A percentile compares a stretch with the other conserved stretches of the same genome.
Conservation (phyloP, 1,140 invertebrate genomes). For the Drosophila azteca region DNA sequence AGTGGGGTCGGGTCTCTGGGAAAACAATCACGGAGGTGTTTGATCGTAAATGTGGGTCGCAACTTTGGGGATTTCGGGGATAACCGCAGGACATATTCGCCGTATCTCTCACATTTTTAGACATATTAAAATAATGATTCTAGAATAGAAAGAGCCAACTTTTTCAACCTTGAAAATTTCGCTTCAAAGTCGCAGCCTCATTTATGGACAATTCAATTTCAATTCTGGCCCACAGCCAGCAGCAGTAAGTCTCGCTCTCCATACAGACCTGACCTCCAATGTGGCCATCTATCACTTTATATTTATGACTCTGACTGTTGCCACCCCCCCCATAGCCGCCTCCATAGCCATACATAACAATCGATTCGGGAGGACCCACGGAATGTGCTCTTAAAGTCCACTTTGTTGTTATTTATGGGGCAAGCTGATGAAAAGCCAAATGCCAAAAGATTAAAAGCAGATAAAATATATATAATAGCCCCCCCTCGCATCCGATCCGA, state of each 20-base stretch:
- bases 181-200: background rate
- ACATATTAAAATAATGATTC: slow-evolving; percentile 32
- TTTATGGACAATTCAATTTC: slow-evolving; percentile 40
- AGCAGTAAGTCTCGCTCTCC: background rate
- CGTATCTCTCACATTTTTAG: background rate
- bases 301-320: slow-evolving; percentile 71
- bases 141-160: background rate
- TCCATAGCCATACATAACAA: slow-evolving; percentile 21
- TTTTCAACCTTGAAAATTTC: background rate
- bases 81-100: slow-evolving; percentile 6
- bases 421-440: slow-evolving; percentile 76
- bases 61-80: slow-evolving; percentile 18
- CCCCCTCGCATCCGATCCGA: background rate
- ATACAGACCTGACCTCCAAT: slow-evolving; percentile 11
- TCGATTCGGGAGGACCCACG: slow-evolving; percentile 48
- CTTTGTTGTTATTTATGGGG: slow-evolving; percentile 81
- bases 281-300: slow-evolving; percentile 72
- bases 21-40: slow-evolving; percentile 26
- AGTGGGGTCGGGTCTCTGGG: slow-evolving; percentile 28
- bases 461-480: slow-evolving; percentile 80
- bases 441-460: slow-evolving; percentile 79
- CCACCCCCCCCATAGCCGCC: slow-evolving; percentile 14
- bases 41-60: slow-evolving; percentile 20
- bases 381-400: slow-evolving; percentile 71
- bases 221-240: slow-evolving; percentile 5